Conservation (phyloP, 2,113 vertebrate genomes). For the Grallaria varia region DNA sequence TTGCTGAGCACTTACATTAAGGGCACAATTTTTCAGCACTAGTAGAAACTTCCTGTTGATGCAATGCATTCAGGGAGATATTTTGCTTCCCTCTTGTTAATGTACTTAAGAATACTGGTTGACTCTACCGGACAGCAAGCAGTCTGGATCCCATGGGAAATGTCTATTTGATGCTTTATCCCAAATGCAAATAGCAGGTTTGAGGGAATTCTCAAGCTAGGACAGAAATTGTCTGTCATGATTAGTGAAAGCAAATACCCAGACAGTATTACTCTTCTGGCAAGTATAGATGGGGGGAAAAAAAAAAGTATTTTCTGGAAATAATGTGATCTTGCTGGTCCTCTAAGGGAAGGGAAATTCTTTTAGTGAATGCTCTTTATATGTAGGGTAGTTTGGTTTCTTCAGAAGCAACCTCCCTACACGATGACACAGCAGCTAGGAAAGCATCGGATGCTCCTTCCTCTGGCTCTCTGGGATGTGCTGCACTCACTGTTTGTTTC, state of each 20-base stretch:
- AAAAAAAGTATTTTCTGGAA: not conserved
- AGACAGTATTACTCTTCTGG: not conserved
- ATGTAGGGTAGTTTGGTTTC: not conserved
- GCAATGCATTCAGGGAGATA: not conserved
- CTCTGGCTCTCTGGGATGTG: not conserved
- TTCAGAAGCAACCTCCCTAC: not conserved
- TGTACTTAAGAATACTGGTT: not conserved
- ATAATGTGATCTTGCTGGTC: not conserved
- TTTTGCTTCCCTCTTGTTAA: constrained; percentile 12
- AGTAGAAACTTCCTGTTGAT: constrained; percentile 31
- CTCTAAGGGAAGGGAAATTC: not conserved
- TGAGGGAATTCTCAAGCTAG: not conserved
- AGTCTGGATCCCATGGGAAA: not conserved
- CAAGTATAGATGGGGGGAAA: not conserved
- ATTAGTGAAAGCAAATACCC: not conserved
- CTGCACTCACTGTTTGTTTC: not conserved
- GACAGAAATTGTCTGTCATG: not conserved
- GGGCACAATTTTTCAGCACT: constrained; percentile 37
- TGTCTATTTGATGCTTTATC: not conserved
- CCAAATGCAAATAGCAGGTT: constrained; percentile 37
- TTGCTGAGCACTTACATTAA: constrained; percentile 59
- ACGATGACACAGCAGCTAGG: not conserved
- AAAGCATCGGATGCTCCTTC: not conserved
- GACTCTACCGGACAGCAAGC: not conserved
- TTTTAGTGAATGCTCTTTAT: not conserved